Evolutionary conservation across 2,888 invertebrate genomes (phyloP).

Genomic region (Pycnomerus fuliginosus): DNA sequence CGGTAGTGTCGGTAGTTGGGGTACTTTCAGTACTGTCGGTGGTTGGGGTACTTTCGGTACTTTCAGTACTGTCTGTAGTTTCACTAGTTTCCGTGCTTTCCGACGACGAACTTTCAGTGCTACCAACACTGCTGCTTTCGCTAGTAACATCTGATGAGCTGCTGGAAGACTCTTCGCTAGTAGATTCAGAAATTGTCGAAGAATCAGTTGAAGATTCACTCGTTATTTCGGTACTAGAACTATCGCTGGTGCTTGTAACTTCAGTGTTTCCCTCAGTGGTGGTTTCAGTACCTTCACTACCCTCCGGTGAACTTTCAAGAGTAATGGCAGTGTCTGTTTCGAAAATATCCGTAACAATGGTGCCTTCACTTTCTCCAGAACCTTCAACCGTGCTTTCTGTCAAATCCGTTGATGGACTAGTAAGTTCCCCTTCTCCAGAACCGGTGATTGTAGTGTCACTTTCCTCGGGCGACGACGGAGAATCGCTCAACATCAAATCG

Average conservation of each 20-base stretch:
- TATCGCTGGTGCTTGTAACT: neutral
- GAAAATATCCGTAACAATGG: constrained; percentile 4
- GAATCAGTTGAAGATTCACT: constrained; percentile 16
- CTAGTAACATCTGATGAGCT: constrained; percentile 14
- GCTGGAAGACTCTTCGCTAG: constrained; percentile 8
- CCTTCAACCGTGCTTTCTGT: constrained; percentile 19
- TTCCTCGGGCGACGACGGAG: constrained; percentile 44
- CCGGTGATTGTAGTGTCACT: constrained; percentile 33
- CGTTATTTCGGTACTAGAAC: neutral
- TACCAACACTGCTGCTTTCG: constrained; percentile 29
- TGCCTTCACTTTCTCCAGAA: constrained; percentile 22
- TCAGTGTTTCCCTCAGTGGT: neutral
- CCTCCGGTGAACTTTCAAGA: constrained; percentile 5
- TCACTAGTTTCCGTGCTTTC: constrained; percentile 18
- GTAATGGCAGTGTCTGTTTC: constrained; percentile 14
- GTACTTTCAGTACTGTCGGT: constrained; percentile 27
- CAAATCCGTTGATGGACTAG: constrained; percentile 8
- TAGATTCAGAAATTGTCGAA: constrained; percentile 27
- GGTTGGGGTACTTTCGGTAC: constrained; percentile 17
- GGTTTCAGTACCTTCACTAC: constrained; percentile 2
- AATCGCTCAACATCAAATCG: constrained; percentile 57
- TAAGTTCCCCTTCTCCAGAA: constrained; percentile 39
- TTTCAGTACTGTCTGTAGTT: constrained; percentile 23
- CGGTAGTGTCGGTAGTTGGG: constrained; percentile 23
- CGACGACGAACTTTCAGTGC: constrained; percentile 20